Base-by-base conservation (phyloP, 2,113 vertebrate species). In the Microcebus lehilahytsara region DNA sequence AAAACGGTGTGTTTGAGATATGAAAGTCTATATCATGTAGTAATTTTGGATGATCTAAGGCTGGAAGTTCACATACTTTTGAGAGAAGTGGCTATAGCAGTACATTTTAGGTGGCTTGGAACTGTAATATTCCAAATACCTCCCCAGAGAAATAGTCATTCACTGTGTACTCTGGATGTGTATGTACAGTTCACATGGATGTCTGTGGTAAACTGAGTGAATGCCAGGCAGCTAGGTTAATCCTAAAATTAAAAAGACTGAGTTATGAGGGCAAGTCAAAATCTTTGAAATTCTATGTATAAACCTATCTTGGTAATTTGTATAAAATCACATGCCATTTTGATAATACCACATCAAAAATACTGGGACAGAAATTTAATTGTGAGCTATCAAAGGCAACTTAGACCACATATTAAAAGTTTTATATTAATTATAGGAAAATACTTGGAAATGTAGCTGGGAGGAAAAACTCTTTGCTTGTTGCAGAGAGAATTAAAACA, bases 291-390 rank as follows among this genome's bases (percentile, higher is more conserved):
- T 92, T 60, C 17, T 53, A 84, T 89, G 64, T 85, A 75, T 58
- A 64, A 74, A 27, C 79, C 67, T 42, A 69, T 95, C 16, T 95
- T 93, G 95, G 86, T 77, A 97, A 95, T 91, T 66, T 27, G 12
- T 23, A 95, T 75, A 98, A 97, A 97, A 97, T 96, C 46, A 90
- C 78, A 97, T 67, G 86, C 85, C 75, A 49, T 95, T 97, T 93
- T 96, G 72, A 97, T 96, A 98, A 95, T n/a, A n/a, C 1, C 53
- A 97, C 85, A 98, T 97, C 93, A 98, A 97, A 98, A 32, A 93
- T 96, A 93, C n/a, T 9, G 9, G n/a, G 87, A 79, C 67, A 98
- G 83, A 97, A 32, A 62, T 87, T 85, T 89, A 97, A 97, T 88
- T 71, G 42, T 62, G n/a, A 37, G 13, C 58, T 93, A 97, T 84